Conservation (phyloP, 2,797 vertebrate genomes). For the Sebastiscus tertius region DNA sequence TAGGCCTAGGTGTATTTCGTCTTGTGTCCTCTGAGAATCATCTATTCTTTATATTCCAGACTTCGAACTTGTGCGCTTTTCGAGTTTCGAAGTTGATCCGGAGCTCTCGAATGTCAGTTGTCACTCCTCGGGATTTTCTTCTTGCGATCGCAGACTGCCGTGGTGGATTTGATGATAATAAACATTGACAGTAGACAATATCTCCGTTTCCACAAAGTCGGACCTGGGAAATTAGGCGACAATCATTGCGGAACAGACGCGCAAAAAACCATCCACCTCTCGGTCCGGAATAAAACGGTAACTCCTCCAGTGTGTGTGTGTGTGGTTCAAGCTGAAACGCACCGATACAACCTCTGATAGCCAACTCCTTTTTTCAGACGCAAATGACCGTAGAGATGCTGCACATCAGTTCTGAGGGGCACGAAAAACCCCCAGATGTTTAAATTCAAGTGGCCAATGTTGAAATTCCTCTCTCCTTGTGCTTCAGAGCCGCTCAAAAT, state of each 20-base stretch:
- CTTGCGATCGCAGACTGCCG: conserved; percentile 24
- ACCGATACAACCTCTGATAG: conserved; percentile 27
- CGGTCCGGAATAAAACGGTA: conserved; percentile 19
- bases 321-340: not conserved
- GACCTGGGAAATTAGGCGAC: conserved; percentile 38
- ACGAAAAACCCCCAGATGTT: conserved; percentile 27
- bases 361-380: conserved; percentile 51
- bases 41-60: conserved; percentile 84
- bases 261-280: conserved; percentile 34
- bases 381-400: conserved; percentile 36
- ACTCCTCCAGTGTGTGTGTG: conserved; percentile 50
- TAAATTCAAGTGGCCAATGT: conserved; percentile 51
- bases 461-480: conserved; percentile 25
- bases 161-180: not conserved
- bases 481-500: conserved; percentile 58
- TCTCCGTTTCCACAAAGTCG: conserved; percentile 57
- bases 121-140: conserved; percentile 60
- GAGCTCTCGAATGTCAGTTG: conserved; percentile 51
- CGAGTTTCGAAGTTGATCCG: conserved; percentile 70
- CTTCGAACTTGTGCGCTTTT: conserved; percentile 62
- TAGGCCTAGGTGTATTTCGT: conserved; percentile 70
- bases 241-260: conserved; percentile 28
- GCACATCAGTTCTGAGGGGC: conserved; percentile 45
- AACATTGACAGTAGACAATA: conserved; percentile 33
- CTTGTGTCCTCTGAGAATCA: conserved; percentile 76